Evolutionary conservation across 2,113 vertebrate genomes (phyloP).

Genomic region (Columba janthina): DNA sequence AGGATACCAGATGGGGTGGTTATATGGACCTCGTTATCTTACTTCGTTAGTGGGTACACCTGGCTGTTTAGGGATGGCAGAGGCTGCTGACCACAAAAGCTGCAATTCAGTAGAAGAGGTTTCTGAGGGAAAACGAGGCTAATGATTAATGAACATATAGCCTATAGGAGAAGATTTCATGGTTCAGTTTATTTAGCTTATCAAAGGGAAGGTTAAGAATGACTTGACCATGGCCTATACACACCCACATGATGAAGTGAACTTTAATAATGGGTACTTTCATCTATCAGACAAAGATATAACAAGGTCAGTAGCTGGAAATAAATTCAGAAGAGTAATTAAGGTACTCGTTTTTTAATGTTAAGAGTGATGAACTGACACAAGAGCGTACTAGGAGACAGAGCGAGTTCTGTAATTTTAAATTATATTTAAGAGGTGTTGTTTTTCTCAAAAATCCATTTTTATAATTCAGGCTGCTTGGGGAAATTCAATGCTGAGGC

Average conservation of each 20-base stretch:
- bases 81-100: background rate
- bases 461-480: background rate
- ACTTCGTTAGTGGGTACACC: background rate
- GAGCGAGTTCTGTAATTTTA: background rate
- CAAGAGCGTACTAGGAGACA: fast-evolving
- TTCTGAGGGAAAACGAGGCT: conserved; percentile 9
- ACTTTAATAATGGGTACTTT: conserved; percentile 47
- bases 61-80: background rate
- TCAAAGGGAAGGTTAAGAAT: conserved; percentile 53
- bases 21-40: fast-evolving
- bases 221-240: conserved; percentile 43
- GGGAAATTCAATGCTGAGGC: background rate
- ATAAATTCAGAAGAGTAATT: conserved; percentile 53
- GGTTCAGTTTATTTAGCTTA: conserved; percentile 49
- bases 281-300: conserved; percentile 46
- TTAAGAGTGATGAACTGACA: conserved; percentile 32
- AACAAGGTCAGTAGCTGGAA: conserved; percentile 54
- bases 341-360: conserved; percentile 30
- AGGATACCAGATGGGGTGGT: background rate
- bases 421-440: background rate
- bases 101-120: background rate
- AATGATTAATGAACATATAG: background rate
- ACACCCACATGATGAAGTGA: conserved; percentile 44
- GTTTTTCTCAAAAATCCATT: background rate
- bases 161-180: background rate